Evolutionary conservation across 2,113 vertebrate species (phyloP).

Genomic region (Abramis brama): DNA sequence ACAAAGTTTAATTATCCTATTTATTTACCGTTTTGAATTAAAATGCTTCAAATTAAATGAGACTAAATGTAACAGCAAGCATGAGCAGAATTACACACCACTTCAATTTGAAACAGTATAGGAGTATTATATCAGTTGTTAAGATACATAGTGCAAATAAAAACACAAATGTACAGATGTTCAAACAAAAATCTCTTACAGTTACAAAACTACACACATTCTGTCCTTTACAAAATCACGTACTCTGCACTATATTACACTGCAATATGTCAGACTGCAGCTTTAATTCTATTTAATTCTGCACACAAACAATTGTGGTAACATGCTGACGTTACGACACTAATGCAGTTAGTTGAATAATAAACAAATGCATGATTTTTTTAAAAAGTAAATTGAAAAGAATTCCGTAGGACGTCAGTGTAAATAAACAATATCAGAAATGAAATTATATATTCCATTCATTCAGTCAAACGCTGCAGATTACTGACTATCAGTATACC

Average conservation of each 20-base stretch:
- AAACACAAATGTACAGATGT: background rate
- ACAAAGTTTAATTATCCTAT: background rate
- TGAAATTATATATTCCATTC: background rate
- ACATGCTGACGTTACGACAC: background rate
- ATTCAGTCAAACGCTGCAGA: background rate
- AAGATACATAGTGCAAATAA: background rate
- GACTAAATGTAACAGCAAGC: background rate
- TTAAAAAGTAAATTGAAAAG: background rate
- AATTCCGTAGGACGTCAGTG: background rate
- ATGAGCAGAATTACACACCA: background rate
- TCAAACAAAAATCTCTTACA: background rate
- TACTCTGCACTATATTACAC: background rate
- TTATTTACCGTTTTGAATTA: background rate
- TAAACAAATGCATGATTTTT: background rate
- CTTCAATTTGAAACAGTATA: background rate
- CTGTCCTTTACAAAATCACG: background rate
- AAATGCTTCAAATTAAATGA: background rate
- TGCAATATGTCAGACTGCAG: background rate
- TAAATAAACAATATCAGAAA: background rate
- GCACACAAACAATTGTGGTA: background rate
- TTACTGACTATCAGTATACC: background rate
- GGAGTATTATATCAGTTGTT: no score
- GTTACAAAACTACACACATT: background rate
- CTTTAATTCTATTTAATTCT: background rate
- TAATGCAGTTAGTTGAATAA: background rate